phyloP scores from a whole-genome alignment of 1,140 invertebrate genomes.

The Ladona fulva region DNA sequence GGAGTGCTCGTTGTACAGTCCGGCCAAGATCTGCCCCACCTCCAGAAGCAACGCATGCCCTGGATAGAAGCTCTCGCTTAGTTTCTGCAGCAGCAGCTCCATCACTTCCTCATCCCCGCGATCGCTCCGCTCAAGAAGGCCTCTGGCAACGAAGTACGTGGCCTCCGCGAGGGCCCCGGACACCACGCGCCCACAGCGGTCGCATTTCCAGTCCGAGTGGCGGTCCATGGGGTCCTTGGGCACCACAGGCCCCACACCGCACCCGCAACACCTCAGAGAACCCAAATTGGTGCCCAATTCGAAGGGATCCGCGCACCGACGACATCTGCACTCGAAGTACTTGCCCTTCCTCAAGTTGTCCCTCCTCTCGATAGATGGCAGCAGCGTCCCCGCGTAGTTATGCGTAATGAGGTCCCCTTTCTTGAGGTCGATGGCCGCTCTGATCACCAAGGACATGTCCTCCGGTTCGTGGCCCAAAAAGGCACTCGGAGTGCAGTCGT shows the following conservation, averaged over 20 bases:
- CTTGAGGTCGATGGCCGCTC: constrained; percentile 28
- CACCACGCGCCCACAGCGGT: constrained; percentile 17
- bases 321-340: constrained; percentile 30
- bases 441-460: constrained; percentile 21
- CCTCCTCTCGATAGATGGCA: constrained; percentile 29
- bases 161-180: not conserved
- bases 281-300: constrained; percentile 26
- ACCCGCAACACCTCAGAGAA: constrained; percentile 24
- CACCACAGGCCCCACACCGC: constrained; percentile 20
- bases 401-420: constrained; percentile 17
- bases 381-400: constrained; percentile 27
- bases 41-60: not conserved
- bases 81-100: not conserved
- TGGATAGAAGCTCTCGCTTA: not conserved
- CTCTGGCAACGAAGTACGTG: not conserved
- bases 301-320: constrained; percentile 24
- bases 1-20: not conserved
- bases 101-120: not conserved
- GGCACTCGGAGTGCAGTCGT: constrained; percentile 24
- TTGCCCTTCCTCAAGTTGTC: constrained; percentile 30
- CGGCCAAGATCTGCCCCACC: not conserved
- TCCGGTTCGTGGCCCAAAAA: not conserved
- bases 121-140: not conserved
- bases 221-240: constrained; percentile 23
- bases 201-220: constrained; percentile 24